phyloP scores from a whole-genome alignment of 2,797 vertebrate species.

The Sebastes minor region DNA sequence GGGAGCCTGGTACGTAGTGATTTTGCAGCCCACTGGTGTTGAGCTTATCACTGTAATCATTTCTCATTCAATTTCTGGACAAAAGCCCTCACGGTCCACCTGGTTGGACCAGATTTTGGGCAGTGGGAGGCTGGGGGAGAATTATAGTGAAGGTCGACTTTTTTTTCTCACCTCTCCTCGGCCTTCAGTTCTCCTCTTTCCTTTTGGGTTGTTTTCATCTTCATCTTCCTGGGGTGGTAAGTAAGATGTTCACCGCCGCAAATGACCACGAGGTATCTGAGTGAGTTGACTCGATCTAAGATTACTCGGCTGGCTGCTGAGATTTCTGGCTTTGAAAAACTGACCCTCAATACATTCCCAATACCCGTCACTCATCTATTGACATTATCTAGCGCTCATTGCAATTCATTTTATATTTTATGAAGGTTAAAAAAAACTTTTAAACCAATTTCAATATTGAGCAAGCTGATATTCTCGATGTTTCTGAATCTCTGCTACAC shows the following conservation, averaged over 20 bases:
- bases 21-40: conserved; percentile 55
- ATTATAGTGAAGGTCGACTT: conserved; percentile 48
- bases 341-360: not conserved
- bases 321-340: not conserved
- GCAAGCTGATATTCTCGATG: not conserved
- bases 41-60: conserved; percentile 73
- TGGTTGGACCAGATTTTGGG: conserved; percentile 43
- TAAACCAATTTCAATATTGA: not conserved
- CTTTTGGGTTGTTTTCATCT: not conserved
- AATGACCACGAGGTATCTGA: not conserved
- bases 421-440: not conserved
- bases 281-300: not conserved
- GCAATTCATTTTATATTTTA: not conserved
- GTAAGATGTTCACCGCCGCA: not conserved
- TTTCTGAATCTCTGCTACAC: not conserved
- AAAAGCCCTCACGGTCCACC: conserved; percentile 56
- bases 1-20: conserved; percentile 51
- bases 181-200: not conserved
- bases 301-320: not conserved
- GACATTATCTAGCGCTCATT: not conserved
- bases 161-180: not conserved
- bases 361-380: not conserved
- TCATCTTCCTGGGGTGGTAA: not conserved
- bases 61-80: conserved; percentile 69
- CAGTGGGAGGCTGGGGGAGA: conserved; percentile 37